Base-by-base conservation (phyloP, 2,797 vertebrate species). In the Lithobates pipiens region DNA sequence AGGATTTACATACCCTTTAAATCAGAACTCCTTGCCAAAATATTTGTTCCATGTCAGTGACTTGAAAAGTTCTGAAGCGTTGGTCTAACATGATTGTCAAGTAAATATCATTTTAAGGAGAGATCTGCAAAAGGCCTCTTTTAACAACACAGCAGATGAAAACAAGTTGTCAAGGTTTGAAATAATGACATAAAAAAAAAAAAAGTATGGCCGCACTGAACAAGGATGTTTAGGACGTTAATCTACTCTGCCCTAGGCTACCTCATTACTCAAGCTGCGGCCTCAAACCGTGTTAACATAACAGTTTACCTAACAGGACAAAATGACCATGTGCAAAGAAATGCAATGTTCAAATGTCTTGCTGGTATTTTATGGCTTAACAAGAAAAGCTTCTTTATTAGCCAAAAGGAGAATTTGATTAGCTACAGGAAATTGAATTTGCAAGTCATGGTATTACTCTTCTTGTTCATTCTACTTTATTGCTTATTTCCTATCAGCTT, bases 371-470 rank as follows among this genome's bases (percentile, higher is more conserved):
- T 72, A 84, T 79, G 69, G 21, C 78, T 79, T 79, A 73, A 65
- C 54, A 76, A 79, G 70, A 79, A 79, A 63, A 63, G 54, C 69
- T 79, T 29, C 74, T 79, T 77, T 79, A 85, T 78, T 78, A 85
- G 69, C 69, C 54, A 73, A 71, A 72, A 46, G 50, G 15, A 61
- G 25, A 18, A 85, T 84, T 85, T 78, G 68, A 79, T 85, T 78
- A 71, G 70, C 83, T 85, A 34, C 76, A 73, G 76, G 83, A 72
- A 84, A 77, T 78, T 77, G 75, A 78, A 34, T 84, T 78, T 84
- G 83, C 76, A 72, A 77, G 75, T 61, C 46, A 57, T 9, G 72
- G 68, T 84, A 84, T 77, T 72, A 57, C 16, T 72, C 13, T 72
- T 72, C 34, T 77, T 10, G 42, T 72, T 39, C 57, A 78, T 84